Evolutionary conservation across 2,797 vertebrate genomes (phyloP).

Genomic region (Peromyscus melanophrys): DNA sequence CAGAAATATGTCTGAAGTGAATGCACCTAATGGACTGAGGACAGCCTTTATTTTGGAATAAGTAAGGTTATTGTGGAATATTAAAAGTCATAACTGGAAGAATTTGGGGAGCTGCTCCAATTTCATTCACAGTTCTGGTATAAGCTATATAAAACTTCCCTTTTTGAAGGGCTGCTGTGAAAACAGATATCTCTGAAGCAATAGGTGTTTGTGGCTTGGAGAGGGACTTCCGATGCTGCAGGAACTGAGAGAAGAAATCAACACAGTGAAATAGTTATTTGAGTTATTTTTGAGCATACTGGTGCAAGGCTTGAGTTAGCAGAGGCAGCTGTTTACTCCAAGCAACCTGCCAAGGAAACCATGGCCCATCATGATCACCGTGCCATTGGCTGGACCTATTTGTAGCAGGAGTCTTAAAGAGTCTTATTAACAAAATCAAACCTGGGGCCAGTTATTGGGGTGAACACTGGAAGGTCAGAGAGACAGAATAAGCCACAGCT

Average conservation of each 20-base stretch:
- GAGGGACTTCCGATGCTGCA: background rate
- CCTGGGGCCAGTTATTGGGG: too few relatives aligned
- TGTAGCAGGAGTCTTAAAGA: too few relatives aligned
- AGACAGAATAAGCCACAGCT: too few relatives aligned
- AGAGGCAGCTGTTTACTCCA: background rate
- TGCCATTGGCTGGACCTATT: background rate
- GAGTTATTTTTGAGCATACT: conserved; percentile 3
- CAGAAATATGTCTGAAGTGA: conserved; percentile 9
- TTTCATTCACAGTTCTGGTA: conserved; percentile 9
- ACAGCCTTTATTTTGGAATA: background rate
- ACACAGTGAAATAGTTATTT: background rate
- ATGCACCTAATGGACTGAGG: background rate
- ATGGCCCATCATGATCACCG: background rate
- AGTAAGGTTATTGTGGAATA: background rate
- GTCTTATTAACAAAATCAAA: too few relatives aligned
- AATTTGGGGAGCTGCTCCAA: background rate
- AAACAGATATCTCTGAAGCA: background rate
- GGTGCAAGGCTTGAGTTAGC: background rate
- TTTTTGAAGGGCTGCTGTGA: conserved; percentile 25
- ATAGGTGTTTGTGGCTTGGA: background rate
- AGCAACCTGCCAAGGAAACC: background rate
- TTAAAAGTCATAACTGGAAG: background rate
- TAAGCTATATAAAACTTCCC: background rate
- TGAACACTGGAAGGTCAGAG: too few relatives aligned
- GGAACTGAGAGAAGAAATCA: background rate